phyloP scores from a whole-genome alignment of 2,888 invertebrate genomes.

The Liodrosophila aerea region DNA sequence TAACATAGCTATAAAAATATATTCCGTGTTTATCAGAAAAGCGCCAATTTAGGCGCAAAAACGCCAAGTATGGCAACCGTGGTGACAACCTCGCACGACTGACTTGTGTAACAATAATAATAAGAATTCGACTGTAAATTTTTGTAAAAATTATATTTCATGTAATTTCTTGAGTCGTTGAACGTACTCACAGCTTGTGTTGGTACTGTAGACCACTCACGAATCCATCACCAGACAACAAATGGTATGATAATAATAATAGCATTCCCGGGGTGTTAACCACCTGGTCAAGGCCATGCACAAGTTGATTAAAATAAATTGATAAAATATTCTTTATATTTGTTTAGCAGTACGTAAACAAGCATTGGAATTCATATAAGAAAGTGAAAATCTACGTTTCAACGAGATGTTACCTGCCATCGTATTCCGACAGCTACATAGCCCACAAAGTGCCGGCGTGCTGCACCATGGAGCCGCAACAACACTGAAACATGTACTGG shows the following conservation, averaged over 20 bases:
- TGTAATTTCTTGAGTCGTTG: constrained; percentile 34
- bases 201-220: constrained; percentile 4
- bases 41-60: constrained; percentile 24
- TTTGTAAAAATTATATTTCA: constrained; percentile 39
- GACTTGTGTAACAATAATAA: constrained; percentile 70
- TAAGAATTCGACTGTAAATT: constrained; percentile 52
- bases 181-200: constrained; percentile 24
- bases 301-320: constrained; percentile 25
- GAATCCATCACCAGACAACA: constrained; percentile 21
- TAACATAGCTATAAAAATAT: no score
- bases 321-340: not conserved
- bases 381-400: constrained; percentile 17
- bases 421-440: constrained; percentile 78
- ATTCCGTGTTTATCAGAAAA: no score
- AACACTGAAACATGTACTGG: constrained; percentile 72
- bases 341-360: constrained; percentile 29
- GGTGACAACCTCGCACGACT: constrained; percentile 34
- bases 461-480: constrained; percentile 71
- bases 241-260: constrained; percentile 35
- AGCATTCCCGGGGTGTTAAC: not conserved
- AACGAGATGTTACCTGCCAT: constrained; percentile 79
- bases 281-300: constrained; percentile 31
- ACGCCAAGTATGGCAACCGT: no score
- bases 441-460: constrained; percentile 64
- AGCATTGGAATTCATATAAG: constrained; percentile 7